Percentiles rank a stretch among this genome's conserved stretches.
phyloP scores from a whole-genome alignment of 1,140 invertebrate species.

The Leptopilina boulardi region DNA sequence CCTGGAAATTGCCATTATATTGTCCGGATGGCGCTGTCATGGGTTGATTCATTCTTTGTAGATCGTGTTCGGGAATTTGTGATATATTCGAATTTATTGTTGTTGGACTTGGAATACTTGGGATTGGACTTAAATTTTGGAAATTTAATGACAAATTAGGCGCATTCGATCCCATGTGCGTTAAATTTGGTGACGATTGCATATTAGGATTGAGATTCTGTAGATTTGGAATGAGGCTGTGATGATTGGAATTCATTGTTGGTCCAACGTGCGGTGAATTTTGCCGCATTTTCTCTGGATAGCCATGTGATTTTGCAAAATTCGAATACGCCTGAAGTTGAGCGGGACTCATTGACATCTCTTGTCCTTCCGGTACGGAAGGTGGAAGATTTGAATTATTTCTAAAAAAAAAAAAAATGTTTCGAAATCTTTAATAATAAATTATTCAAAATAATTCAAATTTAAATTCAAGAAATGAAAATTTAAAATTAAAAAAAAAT shows the following conservation, averaged over 20 bases:
- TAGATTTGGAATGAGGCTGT: conserved; percentile 73
- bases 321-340: conserved; percentile 66
- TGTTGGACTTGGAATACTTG: conserved; percentile 65
- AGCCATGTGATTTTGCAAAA: conserved; percentile 66
- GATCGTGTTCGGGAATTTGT: conserved; percentile 67
- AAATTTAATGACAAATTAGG: conserved; percentile 74
- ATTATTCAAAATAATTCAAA: too few species aligned
- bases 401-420: conserved; percentile 62
- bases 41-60: conserved; percentile 69
- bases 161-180: conserved; percentile 65
- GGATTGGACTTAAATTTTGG: conserved; percentile 74
- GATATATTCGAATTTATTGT: conserved; percentile 64
- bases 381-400: conserved; percentile 89
- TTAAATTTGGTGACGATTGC: conserved; percentile 74
- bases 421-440: too few species aligned
- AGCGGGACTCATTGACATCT: conserved; percentile 66
- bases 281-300: conserved; percentile 69
- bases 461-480: too few species aligned
- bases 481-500: too few species aligned
- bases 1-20: conserved; percentile 71
- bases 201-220: conserved; percentile 75
- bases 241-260: conserved; percentile 64
- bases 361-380: conserved; percentile 89
- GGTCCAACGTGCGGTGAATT: conserved; percentile 64
- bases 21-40: conserved; percentile 59